Percentiles rank a stretch among this genome's conserved stretches.
These are phyloP conservation scores for Cheirogaleus major DNA, from an alignment of 2,797 vertebrate species.

Conservation along the genomic window DNA sequence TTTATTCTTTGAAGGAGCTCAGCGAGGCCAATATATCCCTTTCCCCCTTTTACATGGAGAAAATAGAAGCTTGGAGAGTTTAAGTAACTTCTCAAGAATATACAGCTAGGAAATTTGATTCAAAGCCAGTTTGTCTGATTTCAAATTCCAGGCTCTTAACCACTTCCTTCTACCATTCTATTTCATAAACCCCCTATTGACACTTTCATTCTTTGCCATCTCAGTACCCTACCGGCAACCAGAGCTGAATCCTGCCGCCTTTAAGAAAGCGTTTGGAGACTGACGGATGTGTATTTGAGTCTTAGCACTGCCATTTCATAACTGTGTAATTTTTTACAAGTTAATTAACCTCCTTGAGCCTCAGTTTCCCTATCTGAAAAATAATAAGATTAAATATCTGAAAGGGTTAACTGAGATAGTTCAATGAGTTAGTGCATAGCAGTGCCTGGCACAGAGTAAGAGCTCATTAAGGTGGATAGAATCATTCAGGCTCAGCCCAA, in stretches of 20 bases:
- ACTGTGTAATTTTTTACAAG: not conserved
- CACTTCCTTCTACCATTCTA: not conserved
- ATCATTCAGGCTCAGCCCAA: not conserved
- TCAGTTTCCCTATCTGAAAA: not conserved
- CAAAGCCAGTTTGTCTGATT: not conserved
- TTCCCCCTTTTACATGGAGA: not conserved
- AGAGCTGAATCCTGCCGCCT: not conserved
- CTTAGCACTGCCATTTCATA: not conserved
- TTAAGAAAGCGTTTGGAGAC: not conserved
- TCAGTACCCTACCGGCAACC: not conserved
- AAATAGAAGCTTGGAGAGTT: not conserved
- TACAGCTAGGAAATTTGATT: not conserved
- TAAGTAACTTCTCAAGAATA: not conserved
- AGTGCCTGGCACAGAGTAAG: not conserved
- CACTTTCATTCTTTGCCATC: not conserved
- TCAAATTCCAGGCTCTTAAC: not conserved
- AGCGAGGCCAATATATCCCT: not conserved
- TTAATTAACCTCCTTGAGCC: not conserved
- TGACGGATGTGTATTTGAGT: not conserved
- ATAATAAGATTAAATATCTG: not conserved
- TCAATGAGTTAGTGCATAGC: not conserved
- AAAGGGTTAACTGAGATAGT: not conserved
- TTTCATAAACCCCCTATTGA: not conserved
- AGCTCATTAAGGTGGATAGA: not conserved
- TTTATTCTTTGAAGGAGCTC: not conserved